Evolutionary conservation across 1,140 invertebrate genomes (phyloP), one percentile per base, ranked within the genome.

Genomic region (Orius insidiosus): DNA sequence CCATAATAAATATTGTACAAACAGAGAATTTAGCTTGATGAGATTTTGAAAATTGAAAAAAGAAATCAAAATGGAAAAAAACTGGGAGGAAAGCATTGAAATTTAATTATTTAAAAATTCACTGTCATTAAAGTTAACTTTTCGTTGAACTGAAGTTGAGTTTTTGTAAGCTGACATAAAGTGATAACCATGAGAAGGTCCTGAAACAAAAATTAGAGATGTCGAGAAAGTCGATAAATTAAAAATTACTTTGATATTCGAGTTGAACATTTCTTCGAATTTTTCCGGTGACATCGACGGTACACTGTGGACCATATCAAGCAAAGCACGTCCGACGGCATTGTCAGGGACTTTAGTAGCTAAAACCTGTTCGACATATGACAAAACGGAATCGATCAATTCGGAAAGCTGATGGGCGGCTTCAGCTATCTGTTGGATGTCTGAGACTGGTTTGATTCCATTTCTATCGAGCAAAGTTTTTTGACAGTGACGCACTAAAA

Each of bases 121-220:
- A 24, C 24, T 4, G 24, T 24, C 24, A 24, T 24, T 7, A 85
- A 69, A 4, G 82, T 88, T 2, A 97, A 68, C 63, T 96, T 95
- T 65, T 96, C 92, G 61, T 94, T 94, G 14, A 97, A 68, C 58
- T 89, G 84, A 52, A 96, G 69, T 65, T 97, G 90, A 5, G 88
- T 90, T 67, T 92, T 89, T 52, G 90, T 90, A n/a, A 97, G 69
- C 60, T 96, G 90, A 6, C 89, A 85, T 16, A 97, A 68, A 33
- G 92, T 93, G 52, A 93, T 79, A 39, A 96, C 89, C 92, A 96
- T 94, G 36, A 97, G 67, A 49, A 96, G 71, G 71, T 97, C 92
- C 74, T 78, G 63, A 61, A 51, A 54, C 55, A 50, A 50, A 57
- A 54, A 54, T 50, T 24, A 24, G 24, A 7, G 24, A 24, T 7